phyloP scores from a whole-genome alignment of 1,140 invertebrate genomes.

The Acromyrmex charruanus region DNA sequence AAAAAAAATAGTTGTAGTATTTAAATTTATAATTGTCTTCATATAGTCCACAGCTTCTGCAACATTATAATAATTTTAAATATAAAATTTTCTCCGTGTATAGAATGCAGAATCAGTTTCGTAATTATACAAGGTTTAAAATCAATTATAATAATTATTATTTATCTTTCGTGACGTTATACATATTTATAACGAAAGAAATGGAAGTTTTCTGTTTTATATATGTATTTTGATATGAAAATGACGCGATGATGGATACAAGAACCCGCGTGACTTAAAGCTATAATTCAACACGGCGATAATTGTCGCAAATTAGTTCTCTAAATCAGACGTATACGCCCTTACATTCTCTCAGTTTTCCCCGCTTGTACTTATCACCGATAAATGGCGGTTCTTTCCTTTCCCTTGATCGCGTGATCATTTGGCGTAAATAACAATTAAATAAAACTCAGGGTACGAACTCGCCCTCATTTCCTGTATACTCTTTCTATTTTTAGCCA shows the following conservation, averaged over 20 bases:
- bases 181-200: not conserved
- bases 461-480: slow-evolving; percentile 61
- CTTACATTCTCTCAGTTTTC: not conserved
- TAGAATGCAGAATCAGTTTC: not conserved
- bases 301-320: slow-evolving; percentile 75
- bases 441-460: slow-evolving; percentile 74
- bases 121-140: not conserved
- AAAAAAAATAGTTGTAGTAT: no score
- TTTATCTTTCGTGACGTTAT: not conserved
- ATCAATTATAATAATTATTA: slow-evolving; percentile 4
- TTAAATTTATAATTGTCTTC: no score
- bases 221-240: not conserved
- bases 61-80: no score
- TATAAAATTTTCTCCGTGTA: no score
- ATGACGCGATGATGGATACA: slow-evolving; percentile 35
- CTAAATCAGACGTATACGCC: slow-evolving; percentile 67
- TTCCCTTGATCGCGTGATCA: slow-evolving; percentile 79
- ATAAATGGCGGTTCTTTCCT: not conserved
- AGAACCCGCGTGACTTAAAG: slow-evolving; percentile 50
- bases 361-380: slow-evolving; percentile 7
- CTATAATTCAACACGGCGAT: slow-evolving; percentile 62
- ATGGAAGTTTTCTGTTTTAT: not conserved
- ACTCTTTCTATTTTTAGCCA: slow-evolving; percentile 15
- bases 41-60: no score
- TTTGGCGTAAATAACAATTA: slow-evolving; percentile 84